Percentiles rank a stretch among this genome's conserved stretches.
Conservation (phyloP, 2,888 invertebrate genomes). For the Diabrotica balteata region DNA sequence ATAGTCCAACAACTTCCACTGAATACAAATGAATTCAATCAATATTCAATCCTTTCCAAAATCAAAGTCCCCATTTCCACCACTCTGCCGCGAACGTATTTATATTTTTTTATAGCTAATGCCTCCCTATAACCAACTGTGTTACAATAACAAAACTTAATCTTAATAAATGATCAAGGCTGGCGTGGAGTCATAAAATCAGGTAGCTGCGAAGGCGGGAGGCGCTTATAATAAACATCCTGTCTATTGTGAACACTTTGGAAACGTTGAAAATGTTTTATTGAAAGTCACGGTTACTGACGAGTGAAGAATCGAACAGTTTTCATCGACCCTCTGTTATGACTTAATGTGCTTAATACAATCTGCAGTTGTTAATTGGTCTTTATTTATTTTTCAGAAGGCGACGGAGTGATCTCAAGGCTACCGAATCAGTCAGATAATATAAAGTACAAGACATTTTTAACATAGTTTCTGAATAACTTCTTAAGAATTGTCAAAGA, state of each 20-base stretch:
- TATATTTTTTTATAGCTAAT: background rate
- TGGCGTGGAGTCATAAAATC: constrained; percentile 46
- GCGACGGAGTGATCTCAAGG: too few relatives aligned
- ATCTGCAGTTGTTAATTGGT: constrained; percentile 17
- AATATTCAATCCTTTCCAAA: too few relatives aligned
- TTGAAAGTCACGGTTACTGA: constrained; percentile 46
- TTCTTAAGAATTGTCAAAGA: too few relatives aligned
- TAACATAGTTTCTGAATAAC: too few relatives aligned
- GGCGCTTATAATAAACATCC: constrained; percentile 52
- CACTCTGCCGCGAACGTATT: background rate
- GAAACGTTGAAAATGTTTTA: constrained; percentile 45
- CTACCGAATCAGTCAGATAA: too few relatives aligned
- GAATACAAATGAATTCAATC: too few relatives aligned
- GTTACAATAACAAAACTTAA: constrained; percentile 50
- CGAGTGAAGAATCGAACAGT: constrained; percentile 39
- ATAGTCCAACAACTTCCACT: too few relatives aligned
- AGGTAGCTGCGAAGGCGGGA: constrained; percentile 41
- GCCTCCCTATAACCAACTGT: constrained; percentile 16
- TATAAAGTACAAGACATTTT: too few relatives aligned
- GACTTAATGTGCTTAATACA: constrained; percentile 30
- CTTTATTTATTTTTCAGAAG: background rate
- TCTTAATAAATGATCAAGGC: constrained; percentile 50
- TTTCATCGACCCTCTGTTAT: constrained; percentile 37
- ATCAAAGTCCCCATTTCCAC: too few relatives aligned
- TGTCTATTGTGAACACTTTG: constrained; percentile 48